Evolutionary conservation across 2,797 vertebrate species (phyloP).

Genomic region (Botia almorhae): DNA sequence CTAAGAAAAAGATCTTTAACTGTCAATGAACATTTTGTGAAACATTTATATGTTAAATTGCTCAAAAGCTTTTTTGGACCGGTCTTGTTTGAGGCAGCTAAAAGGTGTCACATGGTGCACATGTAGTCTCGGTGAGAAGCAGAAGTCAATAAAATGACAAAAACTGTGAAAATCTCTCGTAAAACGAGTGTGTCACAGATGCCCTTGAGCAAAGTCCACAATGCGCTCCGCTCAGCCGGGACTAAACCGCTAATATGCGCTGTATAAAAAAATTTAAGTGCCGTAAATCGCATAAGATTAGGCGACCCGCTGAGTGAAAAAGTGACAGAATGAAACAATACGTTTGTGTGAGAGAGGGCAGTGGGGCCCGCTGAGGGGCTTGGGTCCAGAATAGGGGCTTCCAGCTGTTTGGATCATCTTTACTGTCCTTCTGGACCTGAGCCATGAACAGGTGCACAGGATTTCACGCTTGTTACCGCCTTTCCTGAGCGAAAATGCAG

Average conservation of each 20-base stretch:
- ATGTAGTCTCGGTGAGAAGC: background rate
- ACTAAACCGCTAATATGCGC: constrained; percentile 74
- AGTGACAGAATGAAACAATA: constrained; percentile 79
- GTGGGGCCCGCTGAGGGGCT: constrained; percentile 48
- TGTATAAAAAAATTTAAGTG: constrained; percentile 76
- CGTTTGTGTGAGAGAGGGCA: constrained; percentile 62
- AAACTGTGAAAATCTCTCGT: constrained; percentile 51
- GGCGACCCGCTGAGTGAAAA: constrained; percentile 72
- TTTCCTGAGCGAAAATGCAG: constrained; percentile 68
- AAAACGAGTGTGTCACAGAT: constrained; percentile 47
- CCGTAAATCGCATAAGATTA: constrained; percentile 78
- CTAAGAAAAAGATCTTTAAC: background rate
- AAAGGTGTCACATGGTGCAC: background rate
- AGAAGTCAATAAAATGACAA: constrained; percentile 21
- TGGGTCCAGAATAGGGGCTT: constrained; percentile 15
- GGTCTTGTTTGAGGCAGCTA: constrained; percentile 11
- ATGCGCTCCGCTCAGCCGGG: constrained; percentile 69
- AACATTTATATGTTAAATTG: constrained; percentile 32
- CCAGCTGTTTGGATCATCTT: constrained; percentile 37
- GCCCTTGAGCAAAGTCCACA: constrained; percentile 78
- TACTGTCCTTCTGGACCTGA: constrained; percentile 58
- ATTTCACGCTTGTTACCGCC: constrained; percentile 70
- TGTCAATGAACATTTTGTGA: constrained; percentile 42
- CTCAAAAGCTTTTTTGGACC: constrained; percentile 33
- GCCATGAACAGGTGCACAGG: constrained; percentile 68